phyloP scores from a whole-genome alignment of 1,140 invertebrate genomes.

The Aphis craccivora region DNA sequence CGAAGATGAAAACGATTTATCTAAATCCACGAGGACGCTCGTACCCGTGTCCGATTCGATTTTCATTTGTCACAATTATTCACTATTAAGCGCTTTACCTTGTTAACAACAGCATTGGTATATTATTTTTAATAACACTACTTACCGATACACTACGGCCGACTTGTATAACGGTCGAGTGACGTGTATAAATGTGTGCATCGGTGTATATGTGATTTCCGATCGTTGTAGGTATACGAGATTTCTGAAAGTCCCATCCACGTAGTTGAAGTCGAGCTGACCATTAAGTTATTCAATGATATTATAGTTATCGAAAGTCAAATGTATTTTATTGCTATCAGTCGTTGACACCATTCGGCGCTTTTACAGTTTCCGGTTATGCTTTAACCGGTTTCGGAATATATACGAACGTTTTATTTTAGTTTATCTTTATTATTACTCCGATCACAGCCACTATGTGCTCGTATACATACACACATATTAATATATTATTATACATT shows the following conservation, averaged over 20 bases:
- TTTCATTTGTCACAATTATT: slow-evolving; percentile 38
- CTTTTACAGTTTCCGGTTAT: slow-evolving; percentile 52
- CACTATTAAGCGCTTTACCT: background rate
- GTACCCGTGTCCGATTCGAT: background rate
- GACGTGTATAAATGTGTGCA: background rate
- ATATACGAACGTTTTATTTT: slow-evolving; percentile 14
- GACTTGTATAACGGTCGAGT: background rate
- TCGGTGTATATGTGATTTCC: background rate
- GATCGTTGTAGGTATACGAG: background rate
- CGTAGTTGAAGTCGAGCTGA: no score
- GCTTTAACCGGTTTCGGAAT: slow-evolving; percentile 31
- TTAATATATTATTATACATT: background rate
- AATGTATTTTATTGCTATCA: slow-evolving; percentile 43
- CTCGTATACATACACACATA: background rate
- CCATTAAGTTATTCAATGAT: background rate
- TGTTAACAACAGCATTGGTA: background rate
- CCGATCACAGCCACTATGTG: background rate
- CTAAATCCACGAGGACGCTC: background rate
- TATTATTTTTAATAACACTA: slow-evolving; percentile 2
- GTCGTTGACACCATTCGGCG: slow-evolving; percentile 48
- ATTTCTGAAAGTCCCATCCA: background rate
- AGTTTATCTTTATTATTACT: slow-evolving; percentile 15
- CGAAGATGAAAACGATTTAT: background rate
- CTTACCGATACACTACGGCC: background rate
- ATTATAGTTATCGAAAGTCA: slow-evolving; percentile 33